Conservation (phyloP, 2,113 vertebrate species). For the Puma concolor region DNA sequence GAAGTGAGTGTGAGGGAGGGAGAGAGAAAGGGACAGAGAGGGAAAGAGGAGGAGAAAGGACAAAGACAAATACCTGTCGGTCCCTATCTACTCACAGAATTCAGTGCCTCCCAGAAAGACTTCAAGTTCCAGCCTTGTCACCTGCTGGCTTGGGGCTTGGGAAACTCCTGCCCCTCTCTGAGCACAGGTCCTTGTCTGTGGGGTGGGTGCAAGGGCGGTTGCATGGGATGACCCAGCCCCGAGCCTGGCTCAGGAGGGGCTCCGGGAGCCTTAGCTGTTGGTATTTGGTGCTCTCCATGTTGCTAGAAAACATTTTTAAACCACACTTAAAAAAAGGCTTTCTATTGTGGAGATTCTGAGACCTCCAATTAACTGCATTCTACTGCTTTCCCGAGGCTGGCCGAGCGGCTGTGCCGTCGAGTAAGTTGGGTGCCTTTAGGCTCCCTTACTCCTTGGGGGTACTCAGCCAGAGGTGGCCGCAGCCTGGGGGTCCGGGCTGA, state of each 20-base stretch:
- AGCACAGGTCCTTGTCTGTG: not conserved
- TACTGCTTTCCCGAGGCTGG: not conserved
- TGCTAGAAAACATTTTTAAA: not conserved
- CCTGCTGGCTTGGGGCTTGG: too few species aligned
- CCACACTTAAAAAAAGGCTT: not conserved
- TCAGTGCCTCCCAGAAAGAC: not conserved
- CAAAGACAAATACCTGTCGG: too few species aligned
- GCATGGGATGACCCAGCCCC: rapidly evolving
- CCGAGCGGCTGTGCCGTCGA: not conserved
- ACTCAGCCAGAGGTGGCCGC: too few species aligned
- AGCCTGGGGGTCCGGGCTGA: not conserved
- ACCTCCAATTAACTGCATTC: not conserved
- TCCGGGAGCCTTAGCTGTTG: rapidly evolving
- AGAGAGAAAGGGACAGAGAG: too few species aligned
- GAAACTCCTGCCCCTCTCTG: too few species aligned
- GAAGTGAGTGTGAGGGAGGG: not conserved
- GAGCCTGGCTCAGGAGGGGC: not conserved
- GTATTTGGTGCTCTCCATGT: not conserved
- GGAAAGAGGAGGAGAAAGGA: too few species aligned
- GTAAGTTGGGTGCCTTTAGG: not conserved
- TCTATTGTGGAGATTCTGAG: not conserved
- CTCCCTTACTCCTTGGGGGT: not conserved
- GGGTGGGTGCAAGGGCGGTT: not conserved
- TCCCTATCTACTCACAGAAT: not conserved
- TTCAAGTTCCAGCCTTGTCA: not conserved